Base-by-base conservation (phyloP, 23 tunicate genomes). In the Trididemnum nubilum region DNA sequence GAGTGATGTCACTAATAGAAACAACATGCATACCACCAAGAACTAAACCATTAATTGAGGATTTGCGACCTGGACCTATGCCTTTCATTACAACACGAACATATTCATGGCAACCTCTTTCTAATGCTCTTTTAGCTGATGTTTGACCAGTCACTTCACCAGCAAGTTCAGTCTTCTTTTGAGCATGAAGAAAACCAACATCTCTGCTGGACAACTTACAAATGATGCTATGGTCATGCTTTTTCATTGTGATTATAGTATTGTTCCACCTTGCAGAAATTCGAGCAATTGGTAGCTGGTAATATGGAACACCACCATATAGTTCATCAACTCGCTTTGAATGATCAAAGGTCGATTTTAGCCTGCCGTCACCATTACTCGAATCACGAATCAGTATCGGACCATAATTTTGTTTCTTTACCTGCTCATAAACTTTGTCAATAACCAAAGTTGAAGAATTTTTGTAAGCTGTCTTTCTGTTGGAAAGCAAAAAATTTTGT, bases 1-100 rank as follows among this genome's bases (percentile, higher is more conserved):
- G 89, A 19, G 90, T 93, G 25, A 51, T 60, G 52, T 93, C 98
- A 22, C 83, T 67, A 15, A 93, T 84, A 1, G 93, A 87, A 24
- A 87, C 98, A 57, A 93, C 79, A 15, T 54, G 74, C 81, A 93
- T 33, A 4, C 98, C 98, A 0, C 98, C 98, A 2, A 31, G 76
- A 3, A 27, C 71, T 26, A 93, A 54, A 0, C 98, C 98, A 24
- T 76, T 51, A 0, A 93, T 80, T 1, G 93, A 57, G 4, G 93
- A 67, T 77, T 84, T 90, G 74, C 98, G 34, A 5, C 98, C 98
- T 18, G 86, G 82, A 12, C 98, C 98, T n/a, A 90, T 85, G 12
- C 98, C 98, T 35, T 80, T 74, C 4, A 93, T 36, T 3, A 67
- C 64, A 22, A 93, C 98, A 4, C 98, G 73, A 2, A 88, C 93